Percentiles rank a stretch among this genome's conserved stretches.
Conservation (phyloP, 2,888 invertebrate genomes). For the Nesidiocoris tenuis region DNA sequence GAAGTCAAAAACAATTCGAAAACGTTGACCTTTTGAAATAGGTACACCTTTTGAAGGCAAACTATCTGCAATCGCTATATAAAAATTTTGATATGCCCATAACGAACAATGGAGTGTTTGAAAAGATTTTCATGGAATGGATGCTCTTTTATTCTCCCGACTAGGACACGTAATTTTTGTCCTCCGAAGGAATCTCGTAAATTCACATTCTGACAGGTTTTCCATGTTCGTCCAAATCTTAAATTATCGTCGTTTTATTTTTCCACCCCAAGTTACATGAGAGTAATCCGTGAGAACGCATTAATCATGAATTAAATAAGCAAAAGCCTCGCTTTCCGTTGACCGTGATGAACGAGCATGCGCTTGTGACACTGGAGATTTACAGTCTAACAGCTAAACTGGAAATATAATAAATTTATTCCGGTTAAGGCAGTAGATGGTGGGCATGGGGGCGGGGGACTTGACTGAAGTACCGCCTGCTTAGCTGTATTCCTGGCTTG, state of each 20-base stretch:
- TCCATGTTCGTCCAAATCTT: not conserved
- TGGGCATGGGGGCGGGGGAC: not conserved
- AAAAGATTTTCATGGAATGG: too few species aligned
- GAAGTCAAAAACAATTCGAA: too few species aligned
- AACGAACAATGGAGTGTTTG: too few species aligned
- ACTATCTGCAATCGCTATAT: too few species aligned
- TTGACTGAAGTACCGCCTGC: slow-evolving; percentile 12
- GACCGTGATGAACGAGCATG: slow-evolving; percentile 34
- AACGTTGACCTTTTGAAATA: too few species aligned
- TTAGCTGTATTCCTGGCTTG: too few species aligned
- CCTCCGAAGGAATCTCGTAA: too few species aligned
- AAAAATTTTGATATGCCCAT: too few species aligned
- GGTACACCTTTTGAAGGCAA: too few species aligned
- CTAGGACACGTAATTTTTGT: too few species aligned
- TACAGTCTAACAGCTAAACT: slow-evolving; percentile 37
- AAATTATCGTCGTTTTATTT: not conserved
- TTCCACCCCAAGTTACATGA: not conserved
- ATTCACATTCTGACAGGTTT: not conserved
- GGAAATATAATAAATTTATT: slow-evolving; percentile 41
- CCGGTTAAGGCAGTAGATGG: slow-evolving; percentile 30
- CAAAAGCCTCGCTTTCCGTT: slow-evolving; percentile 26
- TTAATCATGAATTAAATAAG: slow-evolving; percentile 40
- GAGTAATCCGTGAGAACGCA: slow-evolving; percentile 27
- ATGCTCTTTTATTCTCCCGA: too few species aligned
- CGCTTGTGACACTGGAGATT: slow-evolving; percentile 8